A percentile compares a stretch with the other conserved stretches of the same genome.
phyloP scores from a whole-genome alignment of 2,888 invertebrate species.

The Thymelicus lineola region DNA sequence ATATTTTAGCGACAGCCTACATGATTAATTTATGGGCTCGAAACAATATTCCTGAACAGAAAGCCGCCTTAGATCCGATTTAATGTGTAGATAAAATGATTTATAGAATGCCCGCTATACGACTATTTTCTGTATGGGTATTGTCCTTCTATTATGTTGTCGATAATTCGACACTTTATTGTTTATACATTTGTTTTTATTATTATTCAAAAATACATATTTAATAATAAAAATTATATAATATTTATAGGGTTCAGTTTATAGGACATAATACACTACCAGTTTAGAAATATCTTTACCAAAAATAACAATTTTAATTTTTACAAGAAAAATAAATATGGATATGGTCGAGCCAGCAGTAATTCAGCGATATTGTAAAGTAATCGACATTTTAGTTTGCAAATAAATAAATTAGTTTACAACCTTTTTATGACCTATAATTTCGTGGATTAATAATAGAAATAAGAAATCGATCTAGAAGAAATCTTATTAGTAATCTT shows the following conservation, averaged over 20 bases:
- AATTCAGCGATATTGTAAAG: neutral
- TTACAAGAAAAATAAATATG: too few species aligned
- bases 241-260: too few species aligned
- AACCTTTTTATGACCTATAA: constrained; percentile 30
- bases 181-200: neutral
- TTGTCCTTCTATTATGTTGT: constrained; percentile 21
- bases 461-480: constrained; percentile 9
- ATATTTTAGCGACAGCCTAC: constrained; percentile 83
- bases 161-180: constrained; percentile 26
- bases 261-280: too few species aligned
- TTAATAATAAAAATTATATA: neutral
- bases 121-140: constrained; percentile 49
- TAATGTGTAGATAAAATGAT: constrained; percentile 79
- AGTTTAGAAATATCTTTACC: too few species aligned
- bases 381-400: neutral
- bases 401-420: neutral
- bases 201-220: neutral
- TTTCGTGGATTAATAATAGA: constrained; percentile 5
- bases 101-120: constrained; percentile 65
- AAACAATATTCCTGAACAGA: constrained; percentile 72
- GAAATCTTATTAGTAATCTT: constrained; percentile 41
- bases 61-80: constrained; percentile 72
- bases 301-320: too few species aligned
- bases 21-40: constrained; percentile 82
- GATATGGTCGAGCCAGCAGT: too few species aligned